phyloP scores from a whole-genome alignment of 1,140 invertebrate species.

The Drosophila parabipectinata region DNA sequence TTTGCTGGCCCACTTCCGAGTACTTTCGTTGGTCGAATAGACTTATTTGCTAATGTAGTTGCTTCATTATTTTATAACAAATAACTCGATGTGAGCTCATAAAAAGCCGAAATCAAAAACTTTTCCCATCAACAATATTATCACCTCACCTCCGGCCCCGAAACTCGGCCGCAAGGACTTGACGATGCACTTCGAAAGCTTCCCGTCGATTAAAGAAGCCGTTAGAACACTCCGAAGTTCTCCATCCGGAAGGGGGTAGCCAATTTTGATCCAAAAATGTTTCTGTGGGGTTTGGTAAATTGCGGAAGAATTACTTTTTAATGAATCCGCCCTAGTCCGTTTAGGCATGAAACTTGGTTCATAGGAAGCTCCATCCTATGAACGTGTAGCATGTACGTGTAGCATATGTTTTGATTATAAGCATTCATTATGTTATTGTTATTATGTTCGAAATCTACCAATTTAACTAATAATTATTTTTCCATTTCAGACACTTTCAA shows the following conservation, averaged over 20 bases:
- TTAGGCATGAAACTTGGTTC: too few relatives aligned
- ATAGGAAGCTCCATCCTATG: too few relatives aligned
- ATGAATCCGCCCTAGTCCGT: neutral
- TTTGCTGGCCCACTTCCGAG: too few relatives aligned
- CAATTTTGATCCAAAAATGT: neutral
- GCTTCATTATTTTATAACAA: too few relatives aligned
- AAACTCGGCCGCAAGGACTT: neutral
- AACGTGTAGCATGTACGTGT: too few relatives aligned
- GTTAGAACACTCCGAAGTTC: neutral
- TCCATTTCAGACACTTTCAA: neutral
- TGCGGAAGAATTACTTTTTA: neutral
- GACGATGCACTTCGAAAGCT: neutral
- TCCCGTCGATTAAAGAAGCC: neutral
- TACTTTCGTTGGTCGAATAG: too few relatives aligned
- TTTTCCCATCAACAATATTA: neutral
- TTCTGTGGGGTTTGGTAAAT: neutral
- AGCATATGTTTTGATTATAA: too few relatives aligned
- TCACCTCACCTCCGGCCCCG: neutral
- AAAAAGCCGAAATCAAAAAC: neutral
- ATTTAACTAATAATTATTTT: neutral
- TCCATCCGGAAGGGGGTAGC: neutral
- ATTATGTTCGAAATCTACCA: neutral
- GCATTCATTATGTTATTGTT: too few relatives aligned
- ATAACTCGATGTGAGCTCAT: too few relatives aligned
- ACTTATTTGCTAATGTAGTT: too few relatives aligned